Conservation (phyloP, 2,113 vertebrate species). For the Heterochromis multidens region DNA sequence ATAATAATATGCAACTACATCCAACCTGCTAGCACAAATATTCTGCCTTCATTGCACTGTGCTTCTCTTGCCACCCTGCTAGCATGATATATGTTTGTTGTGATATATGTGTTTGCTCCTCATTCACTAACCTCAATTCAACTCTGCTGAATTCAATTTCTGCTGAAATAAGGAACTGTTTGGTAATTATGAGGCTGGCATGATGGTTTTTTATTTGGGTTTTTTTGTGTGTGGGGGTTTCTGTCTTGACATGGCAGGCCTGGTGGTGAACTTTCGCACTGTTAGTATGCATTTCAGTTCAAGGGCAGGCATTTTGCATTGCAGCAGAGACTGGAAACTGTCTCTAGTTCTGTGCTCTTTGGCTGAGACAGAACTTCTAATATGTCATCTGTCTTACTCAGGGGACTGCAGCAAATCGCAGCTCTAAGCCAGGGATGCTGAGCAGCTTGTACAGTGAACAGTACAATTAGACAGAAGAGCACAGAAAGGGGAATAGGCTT, state of each 20-base stretch:
- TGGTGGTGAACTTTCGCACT: neutral
- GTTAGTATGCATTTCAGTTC: constrained; percentile 19
- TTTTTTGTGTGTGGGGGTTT: too few relatives aligned
- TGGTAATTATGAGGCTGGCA: constrained; percentile 43
- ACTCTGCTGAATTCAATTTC: constrained; percentile 47
- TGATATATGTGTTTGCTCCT: neutral
- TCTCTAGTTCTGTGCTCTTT: constrained; percentile 4
- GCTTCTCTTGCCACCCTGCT: neutral
- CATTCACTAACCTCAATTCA: neutral
- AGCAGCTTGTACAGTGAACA: constrained; percentile 7
- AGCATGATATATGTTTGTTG: neutral
- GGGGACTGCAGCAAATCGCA: constrained; percentile 46
- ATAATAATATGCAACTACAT: neutral
- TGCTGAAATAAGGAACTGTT: constrained; percentile 45
- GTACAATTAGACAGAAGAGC: neutral
- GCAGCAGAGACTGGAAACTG: constrained; percentile 14
- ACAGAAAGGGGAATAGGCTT: neutral
- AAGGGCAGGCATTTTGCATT: constrained; percentile 30
- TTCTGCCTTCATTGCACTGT: neutral
- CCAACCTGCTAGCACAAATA: neutral
- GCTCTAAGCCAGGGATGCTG: constrained; percentile 17
- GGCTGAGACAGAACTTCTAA: constrained; percentile 36
- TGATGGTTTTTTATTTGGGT: too few relatives aligned
- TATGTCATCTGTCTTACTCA: constrained; percentile 41
- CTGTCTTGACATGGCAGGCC: neutral